Base-by-base conservation (phyloP, 2,888 invertebrate genomes). In the Cremastinae sp. region DNA sequence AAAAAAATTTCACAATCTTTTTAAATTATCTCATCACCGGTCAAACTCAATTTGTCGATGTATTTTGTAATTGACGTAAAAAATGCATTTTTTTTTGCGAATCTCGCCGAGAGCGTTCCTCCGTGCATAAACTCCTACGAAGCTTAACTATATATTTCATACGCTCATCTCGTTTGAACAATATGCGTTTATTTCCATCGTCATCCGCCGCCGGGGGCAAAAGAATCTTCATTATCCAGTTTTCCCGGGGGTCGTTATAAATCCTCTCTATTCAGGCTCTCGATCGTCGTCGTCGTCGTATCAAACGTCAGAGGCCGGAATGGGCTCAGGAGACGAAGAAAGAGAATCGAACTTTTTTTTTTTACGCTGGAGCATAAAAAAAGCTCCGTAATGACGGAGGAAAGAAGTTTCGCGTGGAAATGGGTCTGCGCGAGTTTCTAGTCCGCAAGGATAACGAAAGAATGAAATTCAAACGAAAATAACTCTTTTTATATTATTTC, bases 211-310 rank as follows among this genome's bases (percentile, higher is more conserved):
- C 71, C 75, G 56, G 68, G 64, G 71, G 75, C 75, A 37, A 75
- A 49, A 66, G 75, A 72, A 80, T 79, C 79, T 80, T 80, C 80
- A 80, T 80, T 80, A 80, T 80, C 78, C 66, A 43, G 59, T 68
- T 53, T 64, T 49, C 58, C 45, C 51, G 62, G 20, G 53, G 76
- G 75, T 79, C 79, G 80, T 79, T 80, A 80, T 78, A 77, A 78
- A 78, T 75, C 70, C 72, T 80, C 74, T 78, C 78, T 78, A 79
- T 80, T 78, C 75, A 55, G 59, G 70, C 69, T 69, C 56, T 69
- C 77, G 71, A 62, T 70, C 72, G 75, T 71, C 72, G 49, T 55
- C 75, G 65, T 62, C 66, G 65, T 62, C 56, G 61, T 69, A 78
- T 79, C 76, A 69, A 74, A 69, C 45, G 51, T n/a, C n/a, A n/a